Conservation (phyloP, 2,113 vertebrate species). For the Ornithorhynchus anatinus region DNA sequence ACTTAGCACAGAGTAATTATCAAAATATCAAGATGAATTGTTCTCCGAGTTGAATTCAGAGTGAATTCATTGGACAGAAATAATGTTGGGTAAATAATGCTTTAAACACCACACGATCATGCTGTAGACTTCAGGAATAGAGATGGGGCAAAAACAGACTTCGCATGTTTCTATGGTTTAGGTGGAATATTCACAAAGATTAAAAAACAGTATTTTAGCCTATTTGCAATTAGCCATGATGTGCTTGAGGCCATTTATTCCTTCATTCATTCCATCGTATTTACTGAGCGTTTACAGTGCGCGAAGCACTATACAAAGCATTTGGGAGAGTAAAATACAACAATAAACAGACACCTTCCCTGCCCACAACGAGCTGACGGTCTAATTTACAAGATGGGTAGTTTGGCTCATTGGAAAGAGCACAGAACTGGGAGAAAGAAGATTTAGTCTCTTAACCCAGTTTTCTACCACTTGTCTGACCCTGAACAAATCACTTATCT, state of each 20-base stretch:
- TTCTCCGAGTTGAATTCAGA: background rate
- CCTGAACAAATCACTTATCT: too few relatives aligned
- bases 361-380: too few relatives aligned
- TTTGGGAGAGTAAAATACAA: background rate
- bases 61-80: background rate
- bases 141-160: background rate
- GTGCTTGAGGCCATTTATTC: too few relatives aligned
- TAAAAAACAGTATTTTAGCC: background rate
- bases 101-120: background rate
- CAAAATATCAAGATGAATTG: slow-evolving; percentile 5
- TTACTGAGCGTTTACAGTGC: too few relatives aligned
- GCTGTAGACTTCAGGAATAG: background rate
- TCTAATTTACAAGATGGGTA: too few relatives aligned
- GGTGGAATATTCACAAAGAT: background rate
- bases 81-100: background rate
- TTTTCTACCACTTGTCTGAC: too few relatives aligned
- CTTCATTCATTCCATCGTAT: too few relatives aligned
- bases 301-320: too few relatives aligned
- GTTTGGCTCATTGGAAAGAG: too few relatives aligned
- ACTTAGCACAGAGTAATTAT: slow-evolving; percentile 10
- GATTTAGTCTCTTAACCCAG: too few relatives aligned
- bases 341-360: too few relatives aligned
- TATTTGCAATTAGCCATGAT: background rate
- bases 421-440: too few relatives aligned
- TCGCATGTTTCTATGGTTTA: background rate